Base-by-base conservation (phyloP, 2,113 vertebrate species). In the Garra rufa region DNA sequence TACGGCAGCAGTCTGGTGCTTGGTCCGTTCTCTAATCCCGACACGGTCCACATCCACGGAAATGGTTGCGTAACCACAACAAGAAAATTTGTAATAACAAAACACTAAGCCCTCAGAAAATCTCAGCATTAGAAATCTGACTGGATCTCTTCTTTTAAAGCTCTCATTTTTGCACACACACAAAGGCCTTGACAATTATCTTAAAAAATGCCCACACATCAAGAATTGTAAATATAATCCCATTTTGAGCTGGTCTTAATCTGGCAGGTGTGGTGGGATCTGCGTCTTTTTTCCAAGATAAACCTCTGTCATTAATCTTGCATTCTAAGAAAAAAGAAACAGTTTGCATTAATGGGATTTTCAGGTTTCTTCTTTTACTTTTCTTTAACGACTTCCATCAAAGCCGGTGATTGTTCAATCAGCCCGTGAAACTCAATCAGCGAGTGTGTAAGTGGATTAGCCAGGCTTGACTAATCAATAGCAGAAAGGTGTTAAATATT, bases 391-490 rank as follows among this genome's bases (percentile, higher is more conserved):
- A 13, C 69, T 78, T 4, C 26, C 79, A 76, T 82, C 85, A 46
- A 34, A 46, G 28, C 38, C 9, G 73, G 79, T 85, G 88, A 90
- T 89, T 80, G 61, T 80, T 82, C 88, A 81, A 87, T 92, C 90
- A 82, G 88, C 84, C 86, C 48, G 78, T 92, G 89, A 84, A 65
- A 38, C 34, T 73, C 41, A 7, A 78, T 80, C 57, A 86, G 74
- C 82, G 70, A 61, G 41, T 83, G 28, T 55, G 63, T 44, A 80
- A 88, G 71, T 88, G 17, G 86, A 86, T 86, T 85, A 87, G 74
- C 46, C 14, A 83, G 71, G 87, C 28, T 50, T 28, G 81, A 83
- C 86, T 89, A 93, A 93, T 90, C 87, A 87, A 92, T 91, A 88
- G 73, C 88, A 90, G 73, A 71, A 43, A 79, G 48, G 41, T 78